phyloP scores from a whole-genome alignment of 2,113 vertebrate species.

The Notarius quadriscutis region DNA sequence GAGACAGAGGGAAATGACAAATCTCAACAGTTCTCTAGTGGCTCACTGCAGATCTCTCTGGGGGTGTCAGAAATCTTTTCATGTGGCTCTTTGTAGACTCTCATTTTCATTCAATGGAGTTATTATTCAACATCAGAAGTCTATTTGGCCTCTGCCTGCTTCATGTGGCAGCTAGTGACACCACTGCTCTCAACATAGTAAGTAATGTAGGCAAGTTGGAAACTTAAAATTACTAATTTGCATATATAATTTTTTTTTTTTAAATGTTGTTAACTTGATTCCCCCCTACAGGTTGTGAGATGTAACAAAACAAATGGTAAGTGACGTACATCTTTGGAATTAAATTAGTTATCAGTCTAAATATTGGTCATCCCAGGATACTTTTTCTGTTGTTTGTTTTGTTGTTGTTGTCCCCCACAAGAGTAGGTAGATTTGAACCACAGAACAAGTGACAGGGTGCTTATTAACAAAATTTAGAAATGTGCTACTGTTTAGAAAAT shows the following conservation, averaged over 20 bases:
- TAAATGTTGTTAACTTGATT: background rate
- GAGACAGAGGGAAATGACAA: background rate
- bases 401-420: too few species aligned
- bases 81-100: background rate
- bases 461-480: background rate
- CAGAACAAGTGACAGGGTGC: background rate
- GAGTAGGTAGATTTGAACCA: background rate
- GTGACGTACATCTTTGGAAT: background rate
- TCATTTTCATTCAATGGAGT: background rate
- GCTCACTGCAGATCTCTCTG: background rate
- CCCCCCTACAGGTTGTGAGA: background rate
- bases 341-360: background rate
- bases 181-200: constrained; percentile 1
- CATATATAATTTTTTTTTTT: background rate
- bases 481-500: background rate
- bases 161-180: background rate
- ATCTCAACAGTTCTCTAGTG: background rate
- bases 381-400: background rate
- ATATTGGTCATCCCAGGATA: too few species aligned
- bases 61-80: background rate
- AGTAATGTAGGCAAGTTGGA: background rate
- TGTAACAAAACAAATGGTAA: constrained; percentile 6
- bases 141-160: constrained; percentile 8
- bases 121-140: background rate
- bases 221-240: background rate